Evolutionary conservation across 2,113 vertebrate species (phyloP), one percentile per base, ranked within the genome.

Genomic region (Marmota monax): DNA sequence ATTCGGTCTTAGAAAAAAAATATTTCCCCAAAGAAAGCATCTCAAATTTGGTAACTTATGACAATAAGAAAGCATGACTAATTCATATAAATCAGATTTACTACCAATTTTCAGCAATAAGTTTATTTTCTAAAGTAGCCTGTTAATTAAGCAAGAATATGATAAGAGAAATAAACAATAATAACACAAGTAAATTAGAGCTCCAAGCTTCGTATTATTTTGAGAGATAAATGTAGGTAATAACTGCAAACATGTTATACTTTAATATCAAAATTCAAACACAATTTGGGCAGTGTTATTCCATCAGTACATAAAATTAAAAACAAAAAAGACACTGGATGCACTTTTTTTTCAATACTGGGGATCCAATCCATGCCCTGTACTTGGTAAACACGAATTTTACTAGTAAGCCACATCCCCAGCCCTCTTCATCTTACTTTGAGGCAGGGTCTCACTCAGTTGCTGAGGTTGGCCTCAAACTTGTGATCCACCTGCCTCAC

Each of bases 61-160:
- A 93, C 95, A 92, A 63, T 72, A 94, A 94, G 78, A 96, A 95
- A 96, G 91, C 79, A 77, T 51, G 58, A 85, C 45, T 72, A 96
- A 88, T 95, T 92, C 94, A 96, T 74, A 87, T 76, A 79, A 83
- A 79, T 93, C 90, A 84, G 72, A 84, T 91, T 91, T 80, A 80
- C 48, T 88, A 78, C 58, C 95, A 91, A 84, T 77, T 88, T 94
- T 80, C 34, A 76, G 72, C 85, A 91, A 79, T 91, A 91, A 67
- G 84, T 74, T 79, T 96, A 84, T 96, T 56, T 91, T 93, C 58
- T 85, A 79, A 97, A 94, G 90, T 77, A 88, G 88, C 58, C 69
- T 92, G 29, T 78, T 95, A 92, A 94, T 96, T 86, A 95, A 86
- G 67, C 18, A 93, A 27, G 65, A 84, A 32, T 69, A 79, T 45